Evolutionary conservation across 2,797 vertebrate genomes (phyloP), one percentile per base, ranked within the genome.

Genomic region (Oceanodroma leucorhoa): DNA sequence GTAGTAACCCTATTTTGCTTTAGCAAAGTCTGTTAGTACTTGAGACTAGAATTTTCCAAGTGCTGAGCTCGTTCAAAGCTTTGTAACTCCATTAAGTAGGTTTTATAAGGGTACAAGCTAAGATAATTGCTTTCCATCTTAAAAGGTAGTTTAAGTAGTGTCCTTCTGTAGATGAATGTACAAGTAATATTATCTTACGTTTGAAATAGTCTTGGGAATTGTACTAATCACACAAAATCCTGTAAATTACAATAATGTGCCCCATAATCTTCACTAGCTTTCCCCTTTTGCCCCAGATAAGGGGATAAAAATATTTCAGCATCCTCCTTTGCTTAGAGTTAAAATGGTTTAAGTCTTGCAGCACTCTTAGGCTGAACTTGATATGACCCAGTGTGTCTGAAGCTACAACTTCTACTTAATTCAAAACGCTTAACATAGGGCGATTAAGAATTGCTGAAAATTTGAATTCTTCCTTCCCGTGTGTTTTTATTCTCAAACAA

Each of bases 321-420:
- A 55, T 94, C 64, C 17, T 93, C 40, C 81, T 84, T 80, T 94
- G 43, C 87, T 83, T 67, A n/a, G 46, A 72, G 67, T 92, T 96
- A 86, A 83, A 73, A 89, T 88, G 65, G 36, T 85, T 79, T 91
- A 90, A 97, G 91, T 89, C 90, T 88, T 92, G 54, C 77, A 78
- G 90, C 94, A 64, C 62, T 73, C 43, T 34, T 81, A 72, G 67
- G 45, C 71, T 95, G 95, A 96, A 96, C 94, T 96, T 96, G 57
- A 36, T 80, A 60, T 92, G 96, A 96, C 96, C 96, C 75, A 77
- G 54, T 38, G 89, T 97, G 40, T 86, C 54, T 91, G 67, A 94
- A 93, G 91, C 54, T 87, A 57, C 83, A 91, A 71, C 79, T 94
- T 87, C 55, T 91, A 75, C 97, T 97, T 96, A 93, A 97, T 97